Percentiles rank a stretch among this genome's conserved stretches.
Evolutionary conservation across 1,140 invertebrate genomes (phyloP).

Genomic region (Zaprionus camerounensis): DNA sequence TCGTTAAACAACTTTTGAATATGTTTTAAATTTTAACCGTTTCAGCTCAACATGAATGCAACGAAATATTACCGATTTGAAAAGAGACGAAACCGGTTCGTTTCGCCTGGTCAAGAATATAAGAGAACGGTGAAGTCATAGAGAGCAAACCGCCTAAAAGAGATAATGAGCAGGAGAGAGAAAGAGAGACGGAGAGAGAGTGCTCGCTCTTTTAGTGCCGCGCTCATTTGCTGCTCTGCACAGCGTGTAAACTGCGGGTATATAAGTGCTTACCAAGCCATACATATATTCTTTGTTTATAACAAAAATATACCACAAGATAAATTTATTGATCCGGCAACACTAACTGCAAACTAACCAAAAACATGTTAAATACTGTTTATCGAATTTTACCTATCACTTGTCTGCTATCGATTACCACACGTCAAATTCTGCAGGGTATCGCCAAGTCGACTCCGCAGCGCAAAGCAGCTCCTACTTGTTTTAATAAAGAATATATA

Average conservation of each 20-base stretch:
- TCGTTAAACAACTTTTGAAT: slow-evolving; percentile 1
- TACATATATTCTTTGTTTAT: not conserved
- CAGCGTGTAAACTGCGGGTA: not conserved
- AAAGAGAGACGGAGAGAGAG: slow-evolving; percentile 9
- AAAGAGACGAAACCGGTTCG: slow-evolving; percentile 40
- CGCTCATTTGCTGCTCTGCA: slow-evolving; percentile 27
- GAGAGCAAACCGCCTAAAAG: slow-evolving; percentile 7
- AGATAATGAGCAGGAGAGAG: slow-evolving; percentile 25
- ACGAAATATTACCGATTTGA: slow-evolving; percentile 30
- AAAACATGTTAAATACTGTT: not conserved
- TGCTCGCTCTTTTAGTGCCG: slow-evolving; percentile 25
- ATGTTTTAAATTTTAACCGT: slow-evolving; percentile 28
- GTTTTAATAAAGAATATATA: slow-evolving; percentile 72
- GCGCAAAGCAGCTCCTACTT: not conserved
- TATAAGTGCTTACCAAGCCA: not conserved
- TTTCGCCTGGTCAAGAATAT: slow-evolving; percentile 26
- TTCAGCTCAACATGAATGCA: not conserved
- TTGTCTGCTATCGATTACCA: not conserved
- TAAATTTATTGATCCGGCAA: not conserved
- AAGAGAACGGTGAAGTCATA: not conserved
- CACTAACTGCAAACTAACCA: not conserved
- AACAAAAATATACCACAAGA: not conserved
- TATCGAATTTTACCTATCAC: not conserved
- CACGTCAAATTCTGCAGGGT: slow-evolving; percentile 25
- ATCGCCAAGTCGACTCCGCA: slow-evolving; percentile 11